Base-by-base conservation (phyloP, 2,888 invertebrate species). In the Hydraecia micacea region DNA sequence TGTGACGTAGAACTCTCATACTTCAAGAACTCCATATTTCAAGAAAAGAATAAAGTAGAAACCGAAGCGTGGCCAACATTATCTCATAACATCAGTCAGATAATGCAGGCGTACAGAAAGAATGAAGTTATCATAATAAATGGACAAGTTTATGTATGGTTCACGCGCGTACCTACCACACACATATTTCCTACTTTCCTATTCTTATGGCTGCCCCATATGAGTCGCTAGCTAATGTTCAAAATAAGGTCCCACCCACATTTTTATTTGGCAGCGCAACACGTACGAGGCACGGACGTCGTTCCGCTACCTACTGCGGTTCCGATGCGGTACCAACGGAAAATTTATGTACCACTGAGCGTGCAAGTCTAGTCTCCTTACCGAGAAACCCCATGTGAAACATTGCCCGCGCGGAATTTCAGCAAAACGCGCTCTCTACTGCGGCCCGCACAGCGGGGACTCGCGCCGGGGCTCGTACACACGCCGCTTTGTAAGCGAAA, bases 311-410 rank as follows among this genome's bases (percentile, higher is more conserved):
- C 94, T 95, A 95, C 95, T 96, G 96, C 96, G 95, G 96, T 94
- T 94, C 92, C 95, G 93, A 94, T 96, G 96, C 96, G 96, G 96
- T 94, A 95, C 93, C 91, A 89, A 88, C 94, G 91, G 93, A 94
- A 95, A 96, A 96, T 96, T 95, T 96, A 96, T 96, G 94, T 95
- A 95, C 94, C 94, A 94, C 93, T 92, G 94, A 94, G 94, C 93
- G 93, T 94, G 94, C 95, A 95, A 94, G 93, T 93, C 93, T 94
- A 91, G 91, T 91, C 91, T 91, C 87, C 90, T 87, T 92, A 94
- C 93, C 91, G 78, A 91, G 93, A 89, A 88, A 91, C 90, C 88
- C 91, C 88, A 85, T 89, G 89, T 91, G 91, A 91, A 93, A 92
- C 91, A 93, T 92, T 91, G 88, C 89, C 84, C 91, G 83, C 85